Evolutionary conservation across 2,113 vertebrate genomes (phyloP).

Genomic region (Pedetes capensis): DNA sequence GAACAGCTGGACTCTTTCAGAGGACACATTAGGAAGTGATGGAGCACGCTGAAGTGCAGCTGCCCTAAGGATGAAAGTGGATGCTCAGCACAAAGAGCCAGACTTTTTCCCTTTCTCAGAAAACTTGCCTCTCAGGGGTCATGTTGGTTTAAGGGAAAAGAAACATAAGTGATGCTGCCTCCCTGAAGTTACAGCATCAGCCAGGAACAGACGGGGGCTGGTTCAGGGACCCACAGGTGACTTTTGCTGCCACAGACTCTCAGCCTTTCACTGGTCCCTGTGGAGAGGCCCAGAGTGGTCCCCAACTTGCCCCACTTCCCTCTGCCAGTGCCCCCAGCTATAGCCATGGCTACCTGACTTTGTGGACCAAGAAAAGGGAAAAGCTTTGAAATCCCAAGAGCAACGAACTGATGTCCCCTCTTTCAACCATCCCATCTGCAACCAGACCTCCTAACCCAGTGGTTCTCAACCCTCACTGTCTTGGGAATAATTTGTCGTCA

Average conservation of each 20-base stretch:
- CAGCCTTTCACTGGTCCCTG: not conserved
- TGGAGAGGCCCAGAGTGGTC: not conserved
- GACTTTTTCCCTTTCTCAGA: not conserved
- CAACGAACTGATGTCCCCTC: not conserved
- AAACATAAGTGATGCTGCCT: not conserved
- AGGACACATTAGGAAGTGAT: not conserved
- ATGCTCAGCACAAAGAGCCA: not conserved
- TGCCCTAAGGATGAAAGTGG: not conserved
- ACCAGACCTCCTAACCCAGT: not conserved
- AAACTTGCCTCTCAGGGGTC: not conserved
- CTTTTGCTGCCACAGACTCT: not conserved
- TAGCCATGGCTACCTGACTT: not conserved
- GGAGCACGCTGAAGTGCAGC: not conserved
- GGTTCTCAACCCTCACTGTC: not conserved
- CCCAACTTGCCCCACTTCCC: accelerated
- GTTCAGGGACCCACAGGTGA: not conserved
- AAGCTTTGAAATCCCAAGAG: not conserved
- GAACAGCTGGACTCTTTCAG: constrained; percentile 38
- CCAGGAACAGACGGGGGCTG: not conserved
- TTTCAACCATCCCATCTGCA: not conserved
- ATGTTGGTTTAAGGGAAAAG: not conserved
- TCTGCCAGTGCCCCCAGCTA: not conserved
- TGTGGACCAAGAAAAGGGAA: not conserved
- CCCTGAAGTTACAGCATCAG: not conserved
- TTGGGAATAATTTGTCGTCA: not conserved